Conservation (phyloP, 2,888 invertebrate species). For the Hydrotaea diabolus region DNA sequence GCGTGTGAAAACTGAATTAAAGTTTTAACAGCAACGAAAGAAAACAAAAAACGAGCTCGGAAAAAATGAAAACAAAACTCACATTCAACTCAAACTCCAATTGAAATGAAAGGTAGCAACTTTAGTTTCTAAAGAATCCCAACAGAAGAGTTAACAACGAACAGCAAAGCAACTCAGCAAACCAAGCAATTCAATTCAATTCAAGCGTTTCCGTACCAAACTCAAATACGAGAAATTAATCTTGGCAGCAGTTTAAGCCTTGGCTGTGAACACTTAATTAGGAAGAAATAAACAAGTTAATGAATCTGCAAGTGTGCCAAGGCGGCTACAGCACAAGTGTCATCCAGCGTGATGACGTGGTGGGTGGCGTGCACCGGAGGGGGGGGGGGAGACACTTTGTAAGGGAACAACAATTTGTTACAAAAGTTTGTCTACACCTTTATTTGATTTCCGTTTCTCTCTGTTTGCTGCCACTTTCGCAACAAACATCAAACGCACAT, state of each 20-base stretch:
- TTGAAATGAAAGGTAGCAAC: conserved; percentile 40
- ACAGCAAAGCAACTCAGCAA: background rate
- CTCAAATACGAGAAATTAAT: conserved; percentile 31
- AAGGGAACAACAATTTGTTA: background rate
- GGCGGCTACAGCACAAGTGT: background rate
- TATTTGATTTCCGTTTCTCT: conserved; percentile 45
- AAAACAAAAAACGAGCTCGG: background rate
- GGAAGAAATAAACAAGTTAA: conserved; percentile 66
- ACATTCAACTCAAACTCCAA: conserved; percentile 43
- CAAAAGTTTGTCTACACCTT: conserved; percentile 50
- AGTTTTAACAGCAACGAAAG: conserved; percentile 28
- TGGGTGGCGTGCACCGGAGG: too few relatives aligned
- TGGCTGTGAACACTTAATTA: conserved; percentile 61
- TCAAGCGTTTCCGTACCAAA: conserved; percentile 22
- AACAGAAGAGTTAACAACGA: conserved; percentile 6
- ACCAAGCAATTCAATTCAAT: background rate
- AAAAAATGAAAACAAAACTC: conserved; percentile 16
- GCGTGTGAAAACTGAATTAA: conserved; percentile 65
- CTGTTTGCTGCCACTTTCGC: background rate
- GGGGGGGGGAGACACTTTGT: background rate
- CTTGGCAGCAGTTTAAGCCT: conserved; percentile 50
- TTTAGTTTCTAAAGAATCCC: conserved; percentile 57
- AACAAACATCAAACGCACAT: background rate
- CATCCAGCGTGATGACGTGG: too few relatives aligned
- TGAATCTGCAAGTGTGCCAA: conserved; percentile 47